A percentile compares a stretch with the other conserved stretches of the same genome.
These are phyloP conservation scores for Oligia strigilis DNA, from an alignment of 2,888 invertebrate species.

Conservation along the genomic window DNA sequence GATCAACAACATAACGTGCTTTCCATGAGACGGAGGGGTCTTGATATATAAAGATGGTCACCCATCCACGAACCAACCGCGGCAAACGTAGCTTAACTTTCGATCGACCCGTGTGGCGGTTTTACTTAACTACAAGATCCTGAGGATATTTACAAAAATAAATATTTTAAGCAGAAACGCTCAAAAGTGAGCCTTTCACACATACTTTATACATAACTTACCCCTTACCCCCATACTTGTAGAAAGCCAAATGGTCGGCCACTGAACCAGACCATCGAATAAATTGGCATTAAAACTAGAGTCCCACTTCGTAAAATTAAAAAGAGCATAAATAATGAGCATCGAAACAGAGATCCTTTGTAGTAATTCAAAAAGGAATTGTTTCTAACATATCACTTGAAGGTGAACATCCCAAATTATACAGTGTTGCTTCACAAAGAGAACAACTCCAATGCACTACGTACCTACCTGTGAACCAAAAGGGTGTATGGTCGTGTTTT, in stretches of 20 bases:
- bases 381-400: slow-evolving; percentile 38
- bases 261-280: neutral
- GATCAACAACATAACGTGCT: no score
- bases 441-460: slow-evolving; percentile 28
- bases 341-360: slow-evolving; percentile 21
- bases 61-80: no score
- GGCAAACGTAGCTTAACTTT: no score
- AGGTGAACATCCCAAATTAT: slow-evolving; percentile 29
- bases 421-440: slow-evolving; percentile 44
- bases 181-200: neutral
- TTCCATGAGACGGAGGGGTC: no score
- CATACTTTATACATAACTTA: neutral
- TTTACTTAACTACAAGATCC: neutral
- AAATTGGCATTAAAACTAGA: neutral
- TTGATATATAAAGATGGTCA: no score
- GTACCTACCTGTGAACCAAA: slow-evolving; percentile 14
- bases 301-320: neutral
- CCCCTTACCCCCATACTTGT: neutral
- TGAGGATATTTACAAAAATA: no score
- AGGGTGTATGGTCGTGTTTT: slow-evolving; percentile 56
- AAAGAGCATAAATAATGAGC: neutral
- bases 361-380: slow-evolving; percentile 35
- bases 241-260: neutral
- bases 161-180: neutral
- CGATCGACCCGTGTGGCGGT: neutral